Base-by-base conservation (phyloP, 2,113 vertebrate genomes). In the Hydropotes inermis region DNA sequence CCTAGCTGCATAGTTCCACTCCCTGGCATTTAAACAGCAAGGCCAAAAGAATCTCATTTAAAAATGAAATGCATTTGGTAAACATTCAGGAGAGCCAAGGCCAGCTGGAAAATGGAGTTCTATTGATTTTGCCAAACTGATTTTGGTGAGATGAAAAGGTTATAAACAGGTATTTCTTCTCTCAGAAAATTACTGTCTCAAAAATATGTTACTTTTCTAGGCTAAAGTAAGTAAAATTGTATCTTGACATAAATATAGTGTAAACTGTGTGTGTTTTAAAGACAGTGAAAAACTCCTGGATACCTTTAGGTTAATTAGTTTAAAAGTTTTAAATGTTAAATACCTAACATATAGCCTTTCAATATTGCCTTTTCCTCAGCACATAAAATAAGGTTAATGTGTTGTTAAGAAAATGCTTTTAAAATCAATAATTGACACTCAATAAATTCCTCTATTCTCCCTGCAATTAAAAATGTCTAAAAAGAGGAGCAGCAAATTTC, bases 1-100 rank as follows among this genome's bases (percentile, higher is more conserved):
- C 3, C 19, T 39, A 11, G 47, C 21, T 58, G 25, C 1, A 3
- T 12, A 43, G n/a, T 23, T 83, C 21, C 13, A 27, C 17, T 60
- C 93, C 87, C 87, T 79, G 90, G 76, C 82, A 61, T 15, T 36
- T 33, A 43, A n/a, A 52, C n/a, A 87, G 33, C 8, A 30, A 96
- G 19, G 64, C 84, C 74, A 81, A 94, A 87, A 92, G 25, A 81
- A 87, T 50, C 27, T 76, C 50, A 91, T 91, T 93, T 89, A 87
- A 79, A 97, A 96, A 94, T 90, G 28, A 92, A 95, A 87, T 55
- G 4, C 4, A 28, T 92, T 92, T 87, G 78, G 74, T 95, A 55
- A 91, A 36, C 43, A 85, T 74, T 85, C 57, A 58, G 36, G 33
- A 58, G 15, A 81, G 15, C 15, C 19, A 27, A 7, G 58, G 83